Percentiles rank a stretch among this genome's conserved stretches.
Conservation (phyloP, 2,797 vertebrate species). For the Potorous gilbertii region DNA sequence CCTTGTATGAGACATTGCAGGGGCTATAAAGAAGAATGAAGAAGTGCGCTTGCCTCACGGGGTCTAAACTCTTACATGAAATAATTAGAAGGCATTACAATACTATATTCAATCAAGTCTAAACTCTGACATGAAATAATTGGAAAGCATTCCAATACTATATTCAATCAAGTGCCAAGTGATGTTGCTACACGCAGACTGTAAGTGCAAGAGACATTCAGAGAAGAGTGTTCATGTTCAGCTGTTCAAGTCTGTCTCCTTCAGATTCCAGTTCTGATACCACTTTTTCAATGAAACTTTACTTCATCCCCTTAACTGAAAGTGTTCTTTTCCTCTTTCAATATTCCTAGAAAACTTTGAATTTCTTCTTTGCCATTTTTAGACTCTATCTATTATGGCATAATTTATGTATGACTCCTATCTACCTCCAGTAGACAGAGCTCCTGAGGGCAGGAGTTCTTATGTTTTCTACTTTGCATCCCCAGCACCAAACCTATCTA, state of each 20-base stretch:
- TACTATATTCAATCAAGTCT: neutral
- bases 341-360: neutral
- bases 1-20: neutral
- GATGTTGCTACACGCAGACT: neutral
- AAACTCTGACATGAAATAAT: neutral
- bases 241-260: neutral
- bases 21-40: slow-evolving; percentile 4
- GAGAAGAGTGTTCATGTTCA: neutral
- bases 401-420: neutral
- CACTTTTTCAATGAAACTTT: neutral
- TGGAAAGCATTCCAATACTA: neutral
- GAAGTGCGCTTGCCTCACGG: neutral
- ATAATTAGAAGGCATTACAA: neutral
- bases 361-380: neutral
- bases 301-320: neutral
- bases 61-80: neutral
- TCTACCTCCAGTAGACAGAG: neutral
- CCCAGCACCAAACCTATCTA: neutral
- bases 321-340: neutral
- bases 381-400: neutral
- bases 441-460: neutral
- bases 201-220: neutral
- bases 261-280: neutral
- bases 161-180: neutral
- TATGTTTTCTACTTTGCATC: neutral